A percentile compares a stretch with the other conserved stretches of the same genome.
phyloP scores from a whole-genome alignment of 2,113 vertebrate genomes.

The Tachysurus fulvidraco region DNA sequence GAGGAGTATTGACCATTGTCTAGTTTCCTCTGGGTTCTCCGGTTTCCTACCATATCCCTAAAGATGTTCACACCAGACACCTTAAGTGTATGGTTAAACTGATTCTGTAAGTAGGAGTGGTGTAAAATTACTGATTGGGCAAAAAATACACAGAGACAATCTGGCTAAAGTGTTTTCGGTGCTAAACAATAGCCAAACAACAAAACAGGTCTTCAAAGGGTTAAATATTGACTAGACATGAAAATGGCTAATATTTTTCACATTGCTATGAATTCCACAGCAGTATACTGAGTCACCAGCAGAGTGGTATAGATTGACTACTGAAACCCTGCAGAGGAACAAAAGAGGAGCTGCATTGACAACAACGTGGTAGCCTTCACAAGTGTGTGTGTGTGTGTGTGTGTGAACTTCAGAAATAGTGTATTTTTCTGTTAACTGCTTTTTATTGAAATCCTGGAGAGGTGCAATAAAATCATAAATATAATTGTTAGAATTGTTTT shows the following conservation, averaged over 20 bases:
- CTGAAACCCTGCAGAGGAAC: conserved; percentile 1
- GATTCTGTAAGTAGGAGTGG: too few relatives aligned
- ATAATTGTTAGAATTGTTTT: neutral
- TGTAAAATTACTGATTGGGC: too few relatives aligned
- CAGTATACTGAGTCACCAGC: neutral
- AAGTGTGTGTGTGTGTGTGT: too few relatives aligned
- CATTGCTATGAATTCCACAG: neutral
- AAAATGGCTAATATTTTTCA: neutral
- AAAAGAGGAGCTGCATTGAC: conserved; percentile 22
- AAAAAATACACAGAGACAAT: neutral
- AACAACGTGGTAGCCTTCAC: conserved; percentile 24
- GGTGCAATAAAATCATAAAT: neutral
- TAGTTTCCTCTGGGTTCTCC: neutral
- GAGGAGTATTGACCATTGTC: neutral
- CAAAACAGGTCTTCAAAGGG: neutral
- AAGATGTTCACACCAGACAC: neutral
- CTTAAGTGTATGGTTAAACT: too few relatives aligned
- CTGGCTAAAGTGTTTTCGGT: neutral
- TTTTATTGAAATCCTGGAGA: neutral
- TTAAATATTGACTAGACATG: neutral
- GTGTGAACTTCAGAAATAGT: neutral
- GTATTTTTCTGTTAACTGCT: neutral
- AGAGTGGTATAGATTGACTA: neutral
- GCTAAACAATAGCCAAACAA: neutral
- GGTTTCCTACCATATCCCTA: neutral